Conservation (phyloP, 2,797 vertebrate genomes). For the Gadopsis bispinosus region DNA sequence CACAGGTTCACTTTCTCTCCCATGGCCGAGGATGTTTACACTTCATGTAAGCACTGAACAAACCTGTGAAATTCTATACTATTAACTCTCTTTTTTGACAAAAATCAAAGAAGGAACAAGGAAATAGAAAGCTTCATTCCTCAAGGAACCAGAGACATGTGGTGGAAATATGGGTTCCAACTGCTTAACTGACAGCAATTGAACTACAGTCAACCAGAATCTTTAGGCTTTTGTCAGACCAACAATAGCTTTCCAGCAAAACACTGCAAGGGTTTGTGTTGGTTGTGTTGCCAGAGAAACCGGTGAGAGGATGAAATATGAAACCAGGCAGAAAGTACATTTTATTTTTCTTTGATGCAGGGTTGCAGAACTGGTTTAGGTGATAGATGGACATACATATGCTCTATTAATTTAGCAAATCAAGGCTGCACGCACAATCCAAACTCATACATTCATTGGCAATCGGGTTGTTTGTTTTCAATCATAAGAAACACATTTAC, state of each 20-base stretch:
- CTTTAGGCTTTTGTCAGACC: background rate
- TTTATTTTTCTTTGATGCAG: constrained; percentile 3
- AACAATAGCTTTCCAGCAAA: background rate
- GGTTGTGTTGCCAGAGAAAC: constrained; percentile 3
- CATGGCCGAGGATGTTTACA: background rate
- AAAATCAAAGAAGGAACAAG: background rate
- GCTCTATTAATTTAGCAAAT: background rate
- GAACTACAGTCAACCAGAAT: background rate
- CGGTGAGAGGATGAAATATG: background rate
- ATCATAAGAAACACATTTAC: background rate
- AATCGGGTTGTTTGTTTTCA: background rate
- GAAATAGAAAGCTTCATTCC: background rate
- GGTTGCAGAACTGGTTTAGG: background rate
- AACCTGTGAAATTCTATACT: constrained; percentile 16
- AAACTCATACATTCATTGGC: background rate
- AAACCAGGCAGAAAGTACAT: background rate
- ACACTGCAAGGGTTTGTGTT: background rate
- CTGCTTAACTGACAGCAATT: background rate
- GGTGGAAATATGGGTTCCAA: background rate
- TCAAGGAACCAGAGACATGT: background rate
- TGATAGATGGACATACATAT: background rate
- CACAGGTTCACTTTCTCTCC: background rate
- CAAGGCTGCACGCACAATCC: background rate
- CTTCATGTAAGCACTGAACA: background rate
- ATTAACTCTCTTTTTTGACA: background rate